These are phyloP conservation scores for Neopelma chrysocephalum DNA, from an alignment of 2,797 vertebrate genomes.

Conservation along the genomic window DNA sequence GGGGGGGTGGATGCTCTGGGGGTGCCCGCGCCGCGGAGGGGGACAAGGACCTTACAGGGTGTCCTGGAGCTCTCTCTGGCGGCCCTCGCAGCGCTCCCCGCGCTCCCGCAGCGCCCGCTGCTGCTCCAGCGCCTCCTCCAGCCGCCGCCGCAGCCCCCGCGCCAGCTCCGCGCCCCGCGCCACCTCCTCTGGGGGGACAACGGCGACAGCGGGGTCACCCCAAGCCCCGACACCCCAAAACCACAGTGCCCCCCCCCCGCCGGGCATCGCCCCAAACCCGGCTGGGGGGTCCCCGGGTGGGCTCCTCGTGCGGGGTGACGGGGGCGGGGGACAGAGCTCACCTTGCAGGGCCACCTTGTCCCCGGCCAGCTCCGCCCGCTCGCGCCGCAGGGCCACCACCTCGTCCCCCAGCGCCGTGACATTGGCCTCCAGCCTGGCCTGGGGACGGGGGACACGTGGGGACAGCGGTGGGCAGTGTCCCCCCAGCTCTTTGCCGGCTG, in stretches of 20 bases:
- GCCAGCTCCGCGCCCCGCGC: background rate
- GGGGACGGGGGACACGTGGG: background rate
- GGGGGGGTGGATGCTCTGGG: background rate
- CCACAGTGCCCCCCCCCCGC: fast-evolving
- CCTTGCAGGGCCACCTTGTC: background rate
- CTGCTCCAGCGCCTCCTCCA: background rate
- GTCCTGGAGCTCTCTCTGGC: background rate
- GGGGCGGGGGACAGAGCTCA: background rate
- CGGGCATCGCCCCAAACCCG: background rate
- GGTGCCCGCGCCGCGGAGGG: background rate
- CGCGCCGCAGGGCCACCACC: background rate
- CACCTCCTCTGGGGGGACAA: background rate
- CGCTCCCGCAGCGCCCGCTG: background rate
- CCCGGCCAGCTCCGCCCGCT: background rate
- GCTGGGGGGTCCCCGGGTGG: too few relatives aligned
- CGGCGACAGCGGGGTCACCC: background rate
- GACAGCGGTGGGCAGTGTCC: background rate
- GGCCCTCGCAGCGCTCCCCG: background rate
- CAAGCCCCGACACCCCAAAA: background rate
- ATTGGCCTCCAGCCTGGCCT: slow-evolving; percentile 25
- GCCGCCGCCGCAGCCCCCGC: background rate
- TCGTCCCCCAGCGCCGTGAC: background rate
- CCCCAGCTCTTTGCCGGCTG: fast-evolving
- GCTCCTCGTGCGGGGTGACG: fast-evolving
- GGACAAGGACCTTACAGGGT: background rate